Conservation (phyloP, 1,140 invertebrate genomes). For the Drosophila pectinifera region DNA sequence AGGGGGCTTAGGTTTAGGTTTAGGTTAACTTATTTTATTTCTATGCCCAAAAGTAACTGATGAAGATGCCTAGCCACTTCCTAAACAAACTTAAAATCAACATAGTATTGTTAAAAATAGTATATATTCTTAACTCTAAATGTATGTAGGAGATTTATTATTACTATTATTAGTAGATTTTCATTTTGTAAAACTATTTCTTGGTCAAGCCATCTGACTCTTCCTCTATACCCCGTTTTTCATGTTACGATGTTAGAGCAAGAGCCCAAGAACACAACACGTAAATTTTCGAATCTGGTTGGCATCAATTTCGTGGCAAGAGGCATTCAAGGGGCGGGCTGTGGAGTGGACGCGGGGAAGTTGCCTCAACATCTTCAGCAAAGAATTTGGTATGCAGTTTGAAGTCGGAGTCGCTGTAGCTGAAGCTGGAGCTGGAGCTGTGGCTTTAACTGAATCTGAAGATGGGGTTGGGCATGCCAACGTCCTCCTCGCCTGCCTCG, state of each 20-base stretch:
- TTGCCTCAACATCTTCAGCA: slow-evolving; percentile 77
- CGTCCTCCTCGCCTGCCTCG: slow-evolving; percentile 35
- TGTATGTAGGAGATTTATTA: not conserved
- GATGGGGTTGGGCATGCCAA: slow-evolving; percentile 63
- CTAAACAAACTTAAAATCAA: too few species aligned
- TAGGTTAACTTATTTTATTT: not conserved
- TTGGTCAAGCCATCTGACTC: not conserved
- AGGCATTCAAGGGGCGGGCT: slow-evolving; percentile 2
- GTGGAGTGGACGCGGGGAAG: slow-evolving; percentile 35
- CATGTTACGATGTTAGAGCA: slow-evolving; percentile 23
- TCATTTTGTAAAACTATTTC: too few species aligned
- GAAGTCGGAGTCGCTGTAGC: slow-evolving; percentile 31
- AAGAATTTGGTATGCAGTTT: slow-evolving; percentile 82
- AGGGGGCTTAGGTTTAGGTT: too few species aligned
- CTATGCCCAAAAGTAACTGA: too few species aligned
- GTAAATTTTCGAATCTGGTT: slow-evolving; percentile 80
- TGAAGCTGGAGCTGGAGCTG: slow-evolving; percentile 1
- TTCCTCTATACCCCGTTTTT: slow-evolving; percentile 10
- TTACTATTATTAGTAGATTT: not conserved
- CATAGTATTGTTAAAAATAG: not conserved
- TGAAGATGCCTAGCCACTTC: too few species aligned
- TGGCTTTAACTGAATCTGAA: slow-evolving; percentile 28
- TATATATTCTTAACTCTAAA: too few species aligned
- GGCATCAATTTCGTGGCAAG: slow-evolving; percentile 73
- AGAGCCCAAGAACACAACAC: slow-evolving; percentile 53